phyloP scores from a whole-genome alignment of 1,140 invertebrate genomes.

The Drosophila teissieri region DNA sequence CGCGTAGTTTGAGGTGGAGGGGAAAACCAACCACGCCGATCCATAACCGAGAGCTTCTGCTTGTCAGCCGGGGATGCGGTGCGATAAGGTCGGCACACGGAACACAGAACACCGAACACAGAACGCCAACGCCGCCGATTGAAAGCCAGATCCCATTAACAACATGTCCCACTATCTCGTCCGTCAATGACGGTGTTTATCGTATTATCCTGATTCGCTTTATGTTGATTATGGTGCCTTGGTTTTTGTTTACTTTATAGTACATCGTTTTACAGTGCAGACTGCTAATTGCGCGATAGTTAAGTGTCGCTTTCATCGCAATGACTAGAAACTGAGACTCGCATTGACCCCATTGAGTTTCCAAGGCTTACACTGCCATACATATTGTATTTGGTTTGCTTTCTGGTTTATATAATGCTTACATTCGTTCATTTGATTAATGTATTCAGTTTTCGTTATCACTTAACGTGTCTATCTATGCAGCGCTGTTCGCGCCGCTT shows the following conservation, averaged over 20 bases:
- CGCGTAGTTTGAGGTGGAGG: no score
- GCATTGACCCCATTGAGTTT: background rate
- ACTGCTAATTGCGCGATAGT: background rate
- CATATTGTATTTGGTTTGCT: slow-evolving; percentile 15
- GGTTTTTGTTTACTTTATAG: background rate
- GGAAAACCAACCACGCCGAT: background rate
- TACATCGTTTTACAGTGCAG: background rate
- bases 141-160: slow-evolving; percentile 8
- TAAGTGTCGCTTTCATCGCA: no score
- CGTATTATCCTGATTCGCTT: background rate
- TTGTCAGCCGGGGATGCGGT: background rate
- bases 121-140: background rate
- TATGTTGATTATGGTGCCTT: background rate
- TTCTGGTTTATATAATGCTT: slow-evolving; percentile 8
- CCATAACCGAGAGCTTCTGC: slow-evolving; percentile 4
- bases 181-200: slow-evolving; percentile 3
- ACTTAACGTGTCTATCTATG: slow-evolving; percentile 3
- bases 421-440: slow-evolving; percentile 6
- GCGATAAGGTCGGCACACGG: slow-evolving; percentile 1
- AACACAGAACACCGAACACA: no score
- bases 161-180: slow-evolving; percentile 3
- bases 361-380: background rate
- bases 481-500: background rate
- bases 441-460: slow-evolving; percentile 6
- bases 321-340: no score